These are phyloP conservation scores for Apodemia mormo DNA, from an alignment of 2,888 invertebrate genomes.

Conservation along the genomic window DNA sequence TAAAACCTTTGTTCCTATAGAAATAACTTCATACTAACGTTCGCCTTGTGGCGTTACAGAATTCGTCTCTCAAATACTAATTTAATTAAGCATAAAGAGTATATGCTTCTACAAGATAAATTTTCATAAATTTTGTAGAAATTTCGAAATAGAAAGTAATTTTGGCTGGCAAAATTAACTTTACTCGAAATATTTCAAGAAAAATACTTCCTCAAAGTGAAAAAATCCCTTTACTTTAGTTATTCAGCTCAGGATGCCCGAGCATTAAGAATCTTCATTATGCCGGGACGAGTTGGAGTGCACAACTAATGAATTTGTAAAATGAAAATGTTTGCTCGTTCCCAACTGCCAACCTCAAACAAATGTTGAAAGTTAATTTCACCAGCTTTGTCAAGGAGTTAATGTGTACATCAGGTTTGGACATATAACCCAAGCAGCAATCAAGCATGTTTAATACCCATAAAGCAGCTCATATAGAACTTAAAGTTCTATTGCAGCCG, in stretches of 20 bases:
- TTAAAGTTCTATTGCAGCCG: no score
- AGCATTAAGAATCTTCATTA: background rate
- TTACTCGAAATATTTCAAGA: background rate
- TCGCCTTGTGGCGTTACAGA: no score
- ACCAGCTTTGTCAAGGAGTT: no score
- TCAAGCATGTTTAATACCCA: no score
- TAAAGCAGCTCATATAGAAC: no score
- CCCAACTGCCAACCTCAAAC: conserved; percentile 2
- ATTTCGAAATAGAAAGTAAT: background rate
- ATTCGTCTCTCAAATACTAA: no score
- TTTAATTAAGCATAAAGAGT: no score
- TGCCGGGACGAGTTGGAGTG: conserved; percentile 1
- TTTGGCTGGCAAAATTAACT: background rate
- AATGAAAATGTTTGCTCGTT: conserved; percentile 4
- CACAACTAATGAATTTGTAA: conserved; percentile 4
- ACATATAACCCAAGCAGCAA: no score
- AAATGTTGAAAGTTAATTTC: background rate
- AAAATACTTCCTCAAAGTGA: conserved; percentile 1
- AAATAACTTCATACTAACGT: no score
- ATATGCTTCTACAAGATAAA: background rate
- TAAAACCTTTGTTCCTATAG: no score
- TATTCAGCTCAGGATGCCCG: conserved; percentile 1
- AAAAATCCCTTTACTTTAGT: conserved; percentile 4
- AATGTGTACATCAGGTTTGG: no score
- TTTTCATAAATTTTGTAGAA: background rate